Conservation (phyloP, 2,113 vertebrate genomes). For the Maccullochella peelii region DNA sequence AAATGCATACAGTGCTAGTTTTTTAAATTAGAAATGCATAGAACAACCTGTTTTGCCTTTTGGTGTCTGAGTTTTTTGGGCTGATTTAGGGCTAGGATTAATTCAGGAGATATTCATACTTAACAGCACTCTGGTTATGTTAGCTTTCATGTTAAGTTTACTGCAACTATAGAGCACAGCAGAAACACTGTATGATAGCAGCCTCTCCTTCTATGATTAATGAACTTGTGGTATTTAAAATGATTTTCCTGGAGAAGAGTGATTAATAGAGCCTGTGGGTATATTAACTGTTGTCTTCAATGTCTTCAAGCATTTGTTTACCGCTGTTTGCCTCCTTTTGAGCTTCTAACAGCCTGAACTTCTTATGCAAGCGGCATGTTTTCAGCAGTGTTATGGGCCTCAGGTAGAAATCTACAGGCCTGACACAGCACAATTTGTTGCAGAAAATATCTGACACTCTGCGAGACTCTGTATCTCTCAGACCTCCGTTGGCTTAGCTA, state of each 20-base stretch:
- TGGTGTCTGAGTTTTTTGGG: slow-evolving; percentile 37
- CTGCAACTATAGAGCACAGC: slow-evolving; percentile 5
- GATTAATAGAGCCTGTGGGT: slow-evolving; percentile 7
- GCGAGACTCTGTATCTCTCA: slow-evolving; percentile 59
- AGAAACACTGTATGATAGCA: not conserved
- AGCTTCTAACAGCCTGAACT: slow-evolving; percentile 17
- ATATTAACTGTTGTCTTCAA: not conserved
- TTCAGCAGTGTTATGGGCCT: slow-evolving; percentile 33
- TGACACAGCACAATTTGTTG: slow-evolving; percentile 63
- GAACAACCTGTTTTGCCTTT: slow-evolving; percentile 48
- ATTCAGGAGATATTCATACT: slow-evolving; percentile 53
- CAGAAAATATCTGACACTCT: slow-evolving; percentile 70
- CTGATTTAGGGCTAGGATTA: slow-evolving; percentile 38
- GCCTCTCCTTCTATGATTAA: slow-evolving; percentile 24
- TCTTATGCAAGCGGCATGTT: slow-evolving; percentile 29
- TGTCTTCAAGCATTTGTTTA: slow-evolving; percentile 9
- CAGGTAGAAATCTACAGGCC: slow-evolving; percentile 52
- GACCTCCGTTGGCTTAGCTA: slow-evolving; percentile 67
- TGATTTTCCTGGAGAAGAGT: slow-evolving; percentile 12
- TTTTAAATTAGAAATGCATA: slow-evolving; percentile 31
- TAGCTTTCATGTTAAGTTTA: slow-evolving; percentile 41
- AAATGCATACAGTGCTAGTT: slow-evolving; percentile 44
- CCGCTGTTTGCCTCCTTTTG: not conserved
- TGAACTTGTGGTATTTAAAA: not conserved
- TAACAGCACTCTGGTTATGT: slow-evolving; percentile 45